Evolutionary conservation across 2,797 vertebrate species (phyloP), one percentile per base, ranked within the genome.

Genomic region (Champsocephalus gunnari): DNA sequence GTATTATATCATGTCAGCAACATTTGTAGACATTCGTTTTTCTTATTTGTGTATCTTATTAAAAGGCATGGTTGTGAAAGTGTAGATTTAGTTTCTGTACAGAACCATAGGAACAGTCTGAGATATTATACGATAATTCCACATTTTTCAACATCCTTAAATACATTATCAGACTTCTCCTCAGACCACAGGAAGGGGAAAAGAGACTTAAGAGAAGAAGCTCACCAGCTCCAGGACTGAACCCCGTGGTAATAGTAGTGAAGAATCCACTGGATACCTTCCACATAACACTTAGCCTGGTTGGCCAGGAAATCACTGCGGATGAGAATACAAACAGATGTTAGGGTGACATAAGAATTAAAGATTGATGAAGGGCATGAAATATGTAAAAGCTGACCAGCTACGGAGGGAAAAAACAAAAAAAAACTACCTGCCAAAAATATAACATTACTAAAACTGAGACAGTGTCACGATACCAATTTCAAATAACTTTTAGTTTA

Each of bases 231-330:
- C 98, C 98, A 99, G 48, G 98, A 99, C 34, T 99, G 97, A 82
- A 99, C 98, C 73, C 98, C 98, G 17, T 99, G 97, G 87, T 99
- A 99, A 82, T 99, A 99, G 89, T 99, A 99, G 90, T 99, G 98
- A 47, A 99, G 96, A 92, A 99, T 98, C 98, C 98, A 99, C 77
- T 99, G 98, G 93, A 99, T 98, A 54, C 98, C 98, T 88, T 97
- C 97, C 68, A 99, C 96, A 14, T 99, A 99, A 90, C 97, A 98
- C 79, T 92, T 92, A 73, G 98, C 97, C 90, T 99, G 98, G 57
- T 92, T 87, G 75, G 97, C 97, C 71, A 99, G 93, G 91, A 99
- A 99, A 59, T 97, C 97, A 84, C 98, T 99, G 88, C 17, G 91
- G 88, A 83, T 16, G 9, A 77, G 75, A 82, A 63, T 16, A 41